Base-by-base conservation (phyloP, 2,113 vertebrate genomes). In the Anolis carolinensis region DNA sequence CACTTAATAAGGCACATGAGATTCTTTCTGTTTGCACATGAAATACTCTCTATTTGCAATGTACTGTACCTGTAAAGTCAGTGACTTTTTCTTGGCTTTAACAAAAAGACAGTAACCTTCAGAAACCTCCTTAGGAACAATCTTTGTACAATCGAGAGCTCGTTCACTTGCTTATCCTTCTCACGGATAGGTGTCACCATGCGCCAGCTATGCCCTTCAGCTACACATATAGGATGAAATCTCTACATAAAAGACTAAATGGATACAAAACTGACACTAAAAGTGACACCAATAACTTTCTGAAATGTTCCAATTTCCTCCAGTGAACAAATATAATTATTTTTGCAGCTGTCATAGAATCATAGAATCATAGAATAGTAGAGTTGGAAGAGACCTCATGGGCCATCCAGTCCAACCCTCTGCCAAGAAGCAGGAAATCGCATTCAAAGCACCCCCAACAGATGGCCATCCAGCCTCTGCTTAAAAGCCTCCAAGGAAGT, bases 1-100 rank as follows among this genome's bases (percentile, higher is more conserved):
- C 83, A 85, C 63, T 85, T 85, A 85, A 78, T 68, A 67, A 77
- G 62, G n/a, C 36, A 76, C 30, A 76, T 13, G 21, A 67, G 44
- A 67, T 27, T 18, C 59, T 67, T 77, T 50, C 83, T 68, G 68
- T 77, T 77, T 77, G n/a, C 39, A 59, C 74, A 55, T 78, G 23
- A 68, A 85, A 78, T 77, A 27, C 30, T 63, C 74, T 52, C 39
- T 48, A 63, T 74, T 83, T 83, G 71, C 34, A 48, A 32, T 63
- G 72, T 23, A 70, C 11, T 63, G 72, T 23, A 70, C 11, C 44
- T 55, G 23, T 52, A 70, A 34, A 78, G 32, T 10, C 74, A 59
- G 36, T 34, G 23, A 27, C 44, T 52, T 34, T 30, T 68, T n/a
- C 27, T 36, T n/a, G 34, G 50, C 39, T 83, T 25, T 5, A 34